Conservation (phyloP, 2,113 vertebrate genomes). For the Melanocharis versteri region DNA sequence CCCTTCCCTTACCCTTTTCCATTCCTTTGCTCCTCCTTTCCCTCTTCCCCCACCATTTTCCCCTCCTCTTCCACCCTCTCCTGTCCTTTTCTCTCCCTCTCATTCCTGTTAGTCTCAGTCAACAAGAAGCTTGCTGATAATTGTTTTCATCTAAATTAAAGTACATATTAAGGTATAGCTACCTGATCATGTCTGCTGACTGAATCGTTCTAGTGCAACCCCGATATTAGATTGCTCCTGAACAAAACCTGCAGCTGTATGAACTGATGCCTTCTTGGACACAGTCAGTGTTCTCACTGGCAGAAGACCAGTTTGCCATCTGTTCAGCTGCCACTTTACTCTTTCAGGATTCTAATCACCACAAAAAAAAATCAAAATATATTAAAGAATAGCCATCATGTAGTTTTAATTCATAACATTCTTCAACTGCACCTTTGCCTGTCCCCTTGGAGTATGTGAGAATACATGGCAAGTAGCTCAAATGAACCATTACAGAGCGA, state of each 20-base stretch:
- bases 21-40: background rate
- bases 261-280: background rate
- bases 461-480: background rate
- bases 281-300: background rate
- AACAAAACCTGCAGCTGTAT: background rate
- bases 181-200: background rate
- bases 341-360: background rate
- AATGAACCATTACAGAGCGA: background rate
- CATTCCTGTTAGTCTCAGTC: background rate
- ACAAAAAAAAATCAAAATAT: background rate
- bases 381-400: background rate
- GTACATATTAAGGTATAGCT: background rate
- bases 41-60: background rate
- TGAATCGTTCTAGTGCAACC: background rate
- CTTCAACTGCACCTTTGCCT: background rate
- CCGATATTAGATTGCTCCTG: background rate
- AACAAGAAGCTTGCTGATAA: background rate
- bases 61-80: background rate
- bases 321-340: background rate
- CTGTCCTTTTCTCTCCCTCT: background rate
- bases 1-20: rapidly evolving
- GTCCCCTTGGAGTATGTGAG: background rate
- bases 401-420: background rate
- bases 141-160: background rate
- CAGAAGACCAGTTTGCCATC: background rate